Evolutionary conservation across 2,797 vertebrate species (phyloP).

Genomic region (Dendrocincla fuliginosa): DNA sequence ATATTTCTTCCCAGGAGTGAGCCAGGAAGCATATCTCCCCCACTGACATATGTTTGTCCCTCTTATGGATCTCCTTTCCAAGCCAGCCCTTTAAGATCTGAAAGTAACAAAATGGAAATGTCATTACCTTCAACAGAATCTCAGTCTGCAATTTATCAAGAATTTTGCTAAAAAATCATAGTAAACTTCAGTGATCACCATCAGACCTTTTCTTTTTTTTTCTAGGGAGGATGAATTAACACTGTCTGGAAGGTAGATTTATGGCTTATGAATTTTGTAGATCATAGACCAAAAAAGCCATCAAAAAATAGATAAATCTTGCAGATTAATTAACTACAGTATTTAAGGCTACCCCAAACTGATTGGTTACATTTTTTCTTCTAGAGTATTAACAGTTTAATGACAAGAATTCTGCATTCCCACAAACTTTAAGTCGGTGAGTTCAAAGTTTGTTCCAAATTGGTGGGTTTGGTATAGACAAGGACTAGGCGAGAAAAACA

Average conservation of each 20-base stretch:
- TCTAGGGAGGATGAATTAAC: background rate
- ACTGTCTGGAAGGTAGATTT: background rate
- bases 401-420: background rate
- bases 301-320: background rate
- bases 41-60: accelerated
- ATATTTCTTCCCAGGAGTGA: background rate
- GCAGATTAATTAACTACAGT: background rate
- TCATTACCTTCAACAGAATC: background rate
- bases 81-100: background rate
- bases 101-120: background rate
- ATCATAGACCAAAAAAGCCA: background rate
- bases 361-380: background rate
- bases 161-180: background rate
- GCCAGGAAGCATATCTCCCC: background rate
- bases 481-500: background rate
- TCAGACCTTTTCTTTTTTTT: background rate
- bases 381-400: background rate
- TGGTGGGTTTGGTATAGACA: background rate
- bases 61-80: background rate
- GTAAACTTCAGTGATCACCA: background rate
- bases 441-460: background rate
- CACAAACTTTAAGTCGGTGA: background rate
- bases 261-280: background rate
- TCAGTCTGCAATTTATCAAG: background rate
- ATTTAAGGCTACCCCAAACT: background rate